Conservation (phyloP, 2,113 vertebrate genomes). For the Oreocharis arfaki region DNA sequence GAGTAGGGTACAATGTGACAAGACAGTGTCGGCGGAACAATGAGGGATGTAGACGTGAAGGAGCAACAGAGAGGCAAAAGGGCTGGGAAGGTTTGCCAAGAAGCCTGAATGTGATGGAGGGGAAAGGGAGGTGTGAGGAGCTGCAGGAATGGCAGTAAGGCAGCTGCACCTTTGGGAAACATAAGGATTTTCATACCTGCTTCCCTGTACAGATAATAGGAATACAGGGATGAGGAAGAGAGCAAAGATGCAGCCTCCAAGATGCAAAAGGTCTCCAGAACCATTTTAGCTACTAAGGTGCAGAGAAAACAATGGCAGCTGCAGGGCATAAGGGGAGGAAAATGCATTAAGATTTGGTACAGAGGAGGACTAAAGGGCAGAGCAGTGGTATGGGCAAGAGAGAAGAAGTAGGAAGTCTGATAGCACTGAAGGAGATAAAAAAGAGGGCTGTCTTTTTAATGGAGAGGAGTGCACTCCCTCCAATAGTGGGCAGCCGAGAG, state of each 20-base stretch:
- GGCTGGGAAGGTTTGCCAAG: not conserved
- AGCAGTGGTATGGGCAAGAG: not conserved
- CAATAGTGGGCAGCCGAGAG: not conserved
- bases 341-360: not conserved
- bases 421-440: not conserved
- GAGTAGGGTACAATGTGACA: not conserved
- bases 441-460: not conserved
- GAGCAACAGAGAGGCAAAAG: slow-evolving; percentile 5
- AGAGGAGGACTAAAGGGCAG: not conserved
- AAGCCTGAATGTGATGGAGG: not conserved
- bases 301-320: not conserved
- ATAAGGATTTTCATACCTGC: not conserved
- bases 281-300: not conserved
- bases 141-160: not conserved
- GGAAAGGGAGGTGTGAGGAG: not conserved
- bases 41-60: not conserved
- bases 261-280: not conserved
- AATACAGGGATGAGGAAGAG: not conserved
- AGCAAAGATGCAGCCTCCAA: not conserved
- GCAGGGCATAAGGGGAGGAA: not conserved
- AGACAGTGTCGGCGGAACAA: not conserved
- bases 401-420: not conserved
- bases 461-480: not conserved
- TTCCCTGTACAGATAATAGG: not conserved
- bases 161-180: not conserved